A percentile compares a stretch with the other conserved stretches of the same genome.
phyloP scores from a whole-genome alignment of 2,797 vertebrate genomes.

The Anguilla anguilla region DNA sequence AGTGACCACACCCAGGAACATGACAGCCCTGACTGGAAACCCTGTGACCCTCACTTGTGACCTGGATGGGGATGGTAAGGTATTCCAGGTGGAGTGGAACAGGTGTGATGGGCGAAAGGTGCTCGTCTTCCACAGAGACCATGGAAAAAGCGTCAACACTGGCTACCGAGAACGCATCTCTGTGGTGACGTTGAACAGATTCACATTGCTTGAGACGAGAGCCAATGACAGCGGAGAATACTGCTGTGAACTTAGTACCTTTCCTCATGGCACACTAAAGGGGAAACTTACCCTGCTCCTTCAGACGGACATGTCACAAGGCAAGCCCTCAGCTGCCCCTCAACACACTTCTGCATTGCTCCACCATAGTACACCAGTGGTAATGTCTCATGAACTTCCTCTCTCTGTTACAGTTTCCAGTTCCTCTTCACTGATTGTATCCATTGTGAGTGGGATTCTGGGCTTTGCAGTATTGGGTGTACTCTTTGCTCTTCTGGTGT shows the following conservation, averaged over 20 bases:
- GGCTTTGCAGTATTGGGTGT: background rate
- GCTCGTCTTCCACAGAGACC: background rate
- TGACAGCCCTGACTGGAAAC: constrained; percentile 21
- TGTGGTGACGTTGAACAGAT: background rate
- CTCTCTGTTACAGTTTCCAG: background rate
- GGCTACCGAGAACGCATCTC: constrained; percentile 21
- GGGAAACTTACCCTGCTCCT: constrained; percentile 5
- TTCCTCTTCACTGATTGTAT: background rate
- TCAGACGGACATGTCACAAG: background rate
- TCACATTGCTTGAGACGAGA: constrained; percentile 11
- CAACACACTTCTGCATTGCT: background rate
- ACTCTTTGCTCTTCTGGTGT: background rate
- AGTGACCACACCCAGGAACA: constrained; percentile 23
- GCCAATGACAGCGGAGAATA: constrained; percentile 27
- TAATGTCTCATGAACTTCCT: background rate
- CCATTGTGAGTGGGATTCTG: constrained; percentile 2
- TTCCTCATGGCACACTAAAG: constrained; percentile 18
- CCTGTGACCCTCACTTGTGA: constrained; percentile 28
- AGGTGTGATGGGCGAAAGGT: constrained; percentile 1
- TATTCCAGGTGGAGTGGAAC: constrained; percentile 28
- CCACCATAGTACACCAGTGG: background rate
- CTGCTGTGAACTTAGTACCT: constrained; percentile 31
- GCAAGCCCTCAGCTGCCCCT: background rate
- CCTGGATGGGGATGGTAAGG: background rate
- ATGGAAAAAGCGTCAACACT: no score